Conservation (phyloP, 2,888 invertebrate genomes). For the Micropterix aruncella region DNA sequence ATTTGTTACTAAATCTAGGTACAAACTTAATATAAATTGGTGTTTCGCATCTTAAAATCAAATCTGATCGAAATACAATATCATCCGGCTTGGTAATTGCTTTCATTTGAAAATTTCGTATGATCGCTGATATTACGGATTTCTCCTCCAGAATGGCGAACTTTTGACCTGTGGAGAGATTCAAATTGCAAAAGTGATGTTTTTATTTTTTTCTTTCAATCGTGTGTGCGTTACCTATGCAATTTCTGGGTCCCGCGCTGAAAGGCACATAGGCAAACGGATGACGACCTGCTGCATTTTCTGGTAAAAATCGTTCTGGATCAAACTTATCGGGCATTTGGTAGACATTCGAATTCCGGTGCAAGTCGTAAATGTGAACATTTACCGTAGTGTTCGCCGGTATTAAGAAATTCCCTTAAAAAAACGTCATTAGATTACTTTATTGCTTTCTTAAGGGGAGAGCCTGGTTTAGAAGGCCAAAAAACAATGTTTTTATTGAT, state of each 20-base stretch:
- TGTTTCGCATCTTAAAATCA: too few species aligned
- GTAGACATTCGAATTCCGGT: constrained; percentile 46
- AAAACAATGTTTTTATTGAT: too few species aligned
- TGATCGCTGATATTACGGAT: background rate
- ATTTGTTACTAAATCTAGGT: too few species aligned
- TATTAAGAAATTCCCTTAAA: constrained; percentile 29
- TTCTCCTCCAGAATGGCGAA: background rate
- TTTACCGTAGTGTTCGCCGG: constrained; percentile 35
- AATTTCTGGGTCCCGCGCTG: constrained; percentile 54
- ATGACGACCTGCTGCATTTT: constrained; percentile 38
- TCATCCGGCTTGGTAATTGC: too few species aligned
- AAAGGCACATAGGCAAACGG: constrained; percentile 52
- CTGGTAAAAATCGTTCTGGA: constrained; percentile 54
- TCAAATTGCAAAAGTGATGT: too few species aligned
- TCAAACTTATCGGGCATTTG: constrained; percentile 50
- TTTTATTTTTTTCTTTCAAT: too few species aligned
- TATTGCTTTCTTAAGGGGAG: too few species aligned
- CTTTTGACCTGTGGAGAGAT: background rate
- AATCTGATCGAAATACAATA: too few species aligned
- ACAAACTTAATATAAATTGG: too few species aligned
- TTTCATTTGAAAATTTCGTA: background rate
- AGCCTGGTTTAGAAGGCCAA: too few species aligned
- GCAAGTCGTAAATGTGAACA: constrained; percentile 46
- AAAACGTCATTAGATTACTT: too few species aligned
- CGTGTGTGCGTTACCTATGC: constrained; percentile 55